Conservation (phyloP, 2,113 vertebrate species). For the Montifringilla adamsi region DNA sequence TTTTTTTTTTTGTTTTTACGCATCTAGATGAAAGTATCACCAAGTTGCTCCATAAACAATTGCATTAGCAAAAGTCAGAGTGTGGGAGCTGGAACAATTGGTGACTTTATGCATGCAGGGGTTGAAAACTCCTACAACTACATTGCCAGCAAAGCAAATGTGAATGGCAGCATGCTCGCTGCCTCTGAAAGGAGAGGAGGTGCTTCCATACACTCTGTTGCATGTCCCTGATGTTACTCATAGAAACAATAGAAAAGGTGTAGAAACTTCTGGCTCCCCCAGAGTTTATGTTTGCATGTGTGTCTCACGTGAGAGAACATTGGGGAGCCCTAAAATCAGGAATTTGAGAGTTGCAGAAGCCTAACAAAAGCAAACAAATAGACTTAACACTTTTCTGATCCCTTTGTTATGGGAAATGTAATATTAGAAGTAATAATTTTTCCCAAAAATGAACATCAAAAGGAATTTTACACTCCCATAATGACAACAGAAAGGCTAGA, state of each 20-base stretch:
- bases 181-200: background rate
- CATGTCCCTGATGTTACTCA: background rate
- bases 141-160: background rate
- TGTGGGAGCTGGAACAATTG: background rate
- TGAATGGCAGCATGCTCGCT: background rate
- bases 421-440: background rate
- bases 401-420: background rate
- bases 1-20: background rate
- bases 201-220: background rate
- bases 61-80: background rate
- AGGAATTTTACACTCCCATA: background rate
- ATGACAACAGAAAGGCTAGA: background rate
- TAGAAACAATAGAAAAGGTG: background rate
- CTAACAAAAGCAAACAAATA: background rate
- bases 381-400: background rate
- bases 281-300: background rate
- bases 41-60: background rate
- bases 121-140: background rate
- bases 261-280: background rate
- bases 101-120: background rate
- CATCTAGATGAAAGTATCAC: background rate
- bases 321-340: background rate
- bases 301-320: background rate
- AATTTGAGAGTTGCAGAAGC: background rate
- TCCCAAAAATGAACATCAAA: background rate